Evolutionary conservation across 2,113 vertebrate genomes (phyloP).

Genomic region (Nothocercus nigrocapillus): DNA sequence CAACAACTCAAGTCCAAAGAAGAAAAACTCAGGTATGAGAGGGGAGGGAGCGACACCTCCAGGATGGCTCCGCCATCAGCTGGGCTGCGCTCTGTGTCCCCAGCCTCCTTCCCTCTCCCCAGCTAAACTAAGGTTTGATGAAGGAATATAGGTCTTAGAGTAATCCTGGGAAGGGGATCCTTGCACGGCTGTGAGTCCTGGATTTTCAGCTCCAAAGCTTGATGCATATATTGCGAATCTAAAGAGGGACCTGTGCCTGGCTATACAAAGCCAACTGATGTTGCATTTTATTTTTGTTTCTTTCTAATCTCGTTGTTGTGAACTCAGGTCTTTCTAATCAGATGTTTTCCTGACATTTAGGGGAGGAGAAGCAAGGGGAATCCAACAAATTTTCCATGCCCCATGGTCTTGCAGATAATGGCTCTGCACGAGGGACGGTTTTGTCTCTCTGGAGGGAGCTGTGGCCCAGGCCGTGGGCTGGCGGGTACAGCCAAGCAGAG

Average conservation of each 20-base stretch:
- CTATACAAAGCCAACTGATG: neutral
- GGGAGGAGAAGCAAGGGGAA: neutral
- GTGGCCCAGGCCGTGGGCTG: neutral
- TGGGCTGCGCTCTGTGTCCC: neutral
- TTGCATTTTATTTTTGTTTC: neutral
- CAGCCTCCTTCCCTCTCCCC: neutral
- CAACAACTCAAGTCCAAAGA: neutral
- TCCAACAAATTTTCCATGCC: neutral
- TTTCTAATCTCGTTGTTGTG: neutral
- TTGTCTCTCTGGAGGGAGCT: neutral
- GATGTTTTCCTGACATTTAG: neutral
- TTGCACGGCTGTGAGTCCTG: neutral
- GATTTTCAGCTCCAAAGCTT: neutral
- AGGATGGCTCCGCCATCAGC: rapidly evolving
- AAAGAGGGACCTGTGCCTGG: rapidly evolving
- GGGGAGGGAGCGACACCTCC: neutral
- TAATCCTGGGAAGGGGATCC: neutral
- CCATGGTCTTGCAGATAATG: neutral
- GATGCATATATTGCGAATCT: neutral
- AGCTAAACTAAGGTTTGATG: neutral
- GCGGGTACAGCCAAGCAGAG: neutral
- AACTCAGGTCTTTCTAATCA: neutral
- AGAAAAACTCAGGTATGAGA: neutral
- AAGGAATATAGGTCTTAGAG: neutral
- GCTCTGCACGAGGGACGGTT: neutral